These are phyloP conservation scores for Papilio polytes DNA, from an alignment of 1,140 invertebrate species.

Conservation along the genomic window DNA sequence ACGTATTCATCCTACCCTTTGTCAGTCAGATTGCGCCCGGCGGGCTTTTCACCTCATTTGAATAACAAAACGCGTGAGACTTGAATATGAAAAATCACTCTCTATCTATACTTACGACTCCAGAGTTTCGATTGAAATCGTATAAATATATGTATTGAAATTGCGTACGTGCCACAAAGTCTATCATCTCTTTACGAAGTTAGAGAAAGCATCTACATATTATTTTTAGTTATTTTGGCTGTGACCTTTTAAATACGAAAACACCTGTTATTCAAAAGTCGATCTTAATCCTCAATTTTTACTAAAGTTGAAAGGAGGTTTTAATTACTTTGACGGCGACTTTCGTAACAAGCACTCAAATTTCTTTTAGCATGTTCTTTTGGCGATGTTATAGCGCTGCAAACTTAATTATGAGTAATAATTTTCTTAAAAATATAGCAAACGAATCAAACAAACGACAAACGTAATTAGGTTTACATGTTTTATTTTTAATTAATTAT, in stretches of 20 bases:
- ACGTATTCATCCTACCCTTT: background rate
- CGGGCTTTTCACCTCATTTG: constrained; percentile 53
- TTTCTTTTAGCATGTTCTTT: background rate
- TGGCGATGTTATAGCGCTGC: background rate
- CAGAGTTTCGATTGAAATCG: constrained; percentile 25
- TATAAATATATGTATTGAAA: constrained; percentile 20
- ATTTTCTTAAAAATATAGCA: background rate
- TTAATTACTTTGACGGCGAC: background rate
- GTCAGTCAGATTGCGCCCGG: constrained; percentile 33
- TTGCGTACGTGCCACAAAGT: background rate
- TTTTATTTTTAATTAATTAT: too few species aligned
- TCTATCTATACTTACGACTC: constrained; percentile 40
- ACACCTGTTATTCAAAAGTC: background rate
- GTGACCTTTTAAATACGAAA: background rate
- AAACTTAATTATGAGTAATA: background rate
- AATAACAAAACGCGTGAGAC: constrained; percentile 52
- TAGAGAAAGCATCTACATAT: background rate
- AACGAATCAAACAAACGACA: constrained; percentile 2
- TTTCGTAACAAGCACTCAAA: constrained; percentile 3
- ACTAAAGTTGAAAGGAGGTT: background rate
- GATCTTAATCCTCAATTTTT: background rate
- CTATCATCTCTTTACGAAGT: background rate
- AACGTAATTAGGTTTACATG: background rate
- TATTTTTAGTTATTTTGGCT: background rate
- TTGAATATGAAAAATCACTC: constrained; percentile 48